A percentile compares a stretch with the other conserved stretches of the same genome.
phyloP scores from a whole-genome alignment of 2,888 invertebrate species.

The Augochlorella aurata region DNA sequence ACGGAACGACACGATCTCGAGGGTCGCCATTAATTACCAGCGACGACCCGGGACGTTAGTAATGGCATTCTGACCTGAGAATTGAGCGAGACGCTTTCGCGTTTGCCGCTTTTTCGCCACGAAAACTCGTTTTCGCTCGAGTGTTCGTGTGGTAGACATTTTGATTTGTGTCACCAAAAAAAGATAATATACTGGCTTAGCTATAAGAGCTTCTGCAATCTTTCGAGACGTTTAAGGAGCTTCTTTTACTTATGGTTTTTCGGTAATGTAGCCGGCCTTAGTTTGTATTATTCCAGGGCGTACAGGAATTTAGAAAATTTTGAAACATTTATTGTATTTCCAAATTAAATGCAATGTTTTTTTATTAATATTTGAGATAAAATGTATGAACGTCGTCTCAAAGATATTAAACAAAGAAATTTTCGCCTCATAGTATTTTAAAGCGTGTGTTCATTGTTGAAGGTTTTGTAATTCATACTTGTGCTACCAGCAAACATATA shows the following conservation, averaged over 20 bases:
- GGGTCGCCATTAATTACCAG: conserved; percentile 9
- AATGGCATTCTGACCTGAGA: conserved; percentile 3
- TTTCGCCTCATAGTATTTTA: no score
- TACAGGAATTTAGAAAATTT: no score
- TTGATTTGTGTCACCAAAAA: background rate
- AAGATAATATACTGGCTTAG: background rate
- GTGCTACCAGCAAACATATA: no score
- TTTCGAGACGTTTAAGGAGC: background rate
- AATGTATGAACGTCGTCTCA: no score
- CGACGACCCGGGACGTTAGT: background rate
- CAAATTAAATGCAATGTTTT: no score
- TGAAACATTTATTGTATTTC: no score
- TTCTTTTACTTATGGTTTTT: background rate
- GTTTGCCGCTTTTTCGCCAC: background rate
- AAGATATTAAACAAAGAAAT: no score
- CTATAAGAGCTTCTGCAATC: background rate
- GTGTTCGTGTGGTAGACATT: background rate
- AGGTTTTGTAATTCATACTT: no score
- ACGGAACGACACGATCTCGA: conserved; percentile 56
- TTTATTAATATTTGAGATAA: no score
- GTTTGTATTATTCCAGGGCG: background rate
- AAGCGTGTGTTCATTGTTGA: no score
- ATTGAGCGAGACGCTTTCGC: background rate
- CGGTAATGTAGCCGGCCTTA: background rate
- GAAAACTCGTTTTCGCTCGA: background rate